Evolutionary conservation across 1,140 invertebrate species (phyloP).

Genomic region (Adelges cooleyi): DNA sequence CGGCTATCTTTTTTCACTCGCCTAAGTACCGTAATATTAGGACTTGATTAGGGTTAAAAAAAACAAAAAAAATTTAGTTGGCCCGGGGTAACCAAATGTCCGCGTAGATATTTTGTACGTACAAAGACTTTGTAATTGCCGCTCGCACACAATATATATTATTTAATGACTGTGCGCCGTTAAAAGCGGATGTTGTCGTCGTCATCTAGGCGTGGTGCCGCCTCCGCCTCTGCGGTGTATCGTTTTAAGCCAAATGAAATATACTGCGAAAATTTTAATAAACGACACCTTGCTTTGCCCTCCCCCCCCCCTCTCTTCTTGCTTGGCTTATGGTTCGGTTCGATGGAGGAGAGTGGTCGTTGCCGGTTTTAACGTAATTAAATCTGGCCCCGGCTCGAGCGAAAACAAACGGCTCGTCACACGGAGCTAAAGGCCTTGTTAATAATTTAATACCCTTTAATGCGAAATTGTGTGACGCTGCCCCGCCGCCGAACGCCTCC

Average conservation of each 20-base stretch:
- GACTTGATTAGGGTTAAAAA: no score
- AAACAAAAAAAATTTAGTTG: no score
- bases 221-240: constrained; percentile 12
- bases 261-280: constrained; percentile 19
- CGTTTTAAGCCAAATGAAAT: constrained; percentile 8
- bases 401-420: constrained; percentile 26
- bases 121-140: no score
- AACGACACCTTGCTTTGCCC: constrained; percentile 10
- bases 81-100: no score
- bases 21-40: no score
- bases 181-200: neutral
- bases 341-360: neutral
- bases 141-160: no score
- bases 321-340: neutral
- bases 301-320: no score
- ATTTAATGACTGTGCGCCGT: neutral
- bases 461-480: constrained; percentile 16
- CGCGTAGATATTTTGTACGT: no score
- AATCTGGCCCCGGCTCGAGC: constrained; percentile 11
- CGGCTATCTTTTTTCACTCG: no score
- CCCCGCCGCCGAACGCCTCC: neutral
- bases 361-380: constrained; percentile 24
- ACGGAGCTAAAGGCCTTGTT: constrained; percentile 20
- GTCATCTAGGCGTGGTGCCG: no score
- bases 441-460: constrained; percentile 27